Evolutionary conservation across 2,797 vertebrate species (phyloP), one percentile per base, ranked within the genome.

Genomic region (Hydrocynus forskahlii): DNA sequence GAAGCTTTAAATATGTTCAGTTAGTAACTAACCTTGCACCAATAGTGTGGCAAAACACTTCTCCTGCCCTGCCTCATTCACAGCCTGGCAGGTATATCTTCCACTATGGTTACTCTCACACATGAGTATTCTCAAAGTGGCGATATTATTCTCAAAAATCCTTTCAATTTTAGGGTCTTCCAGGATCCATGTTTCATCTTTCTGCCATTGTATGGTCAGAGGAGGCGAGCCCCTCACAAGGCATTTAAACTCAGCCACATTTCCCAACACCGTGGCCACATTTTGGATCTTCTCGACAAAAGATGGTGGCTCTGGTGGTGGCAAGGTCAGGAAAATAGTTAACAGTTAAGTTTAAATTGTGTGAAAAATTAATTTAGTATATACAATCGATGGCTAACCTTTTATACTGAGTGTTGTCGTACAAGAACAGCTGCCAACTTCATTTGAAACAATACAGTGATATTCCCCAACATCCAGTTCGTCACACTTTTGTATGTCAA

Each of bases 11-110:
- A 50, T 45, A 48, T 35, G 45, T 73, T 38, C 16, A 55, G 52
- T 63, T 69, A 76, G 63, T 57, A 60, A 93, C 95, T 86, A 93
- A 99, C 98, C 98, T 99, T 99, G 96, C 62, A 98, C 97, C 80
- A 93, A 92, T 78, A 99, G 96, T 81, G 93, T 94, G 82, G 96
- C 96, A 84, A 95, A 97, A 82, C 97, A 98, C 83, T 95, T 97
- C 55, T 97, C 96, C 72, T 93, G 29, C 2, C 98, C 98, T 14
- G 97, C 97, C 83, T 99, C 96, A 0, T 99, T 99, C 71, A 95
- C 91, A 89, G 96, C 97, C 90, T 99, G 97, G 84, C 98, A 99
- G 12, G 95, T 96, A 38, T 99, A 99, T 88, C 95, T 96, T 50
- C 98, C 98, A 63, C 94, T 90, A 84, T 99, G 96, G 35, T 87